Evolutionary conservation across 1,140 invertebrate genomes (phyloP), one percentile per base, ranked within the genome.

Genomic region (Bombus haemorrhoidalis): DNA sequence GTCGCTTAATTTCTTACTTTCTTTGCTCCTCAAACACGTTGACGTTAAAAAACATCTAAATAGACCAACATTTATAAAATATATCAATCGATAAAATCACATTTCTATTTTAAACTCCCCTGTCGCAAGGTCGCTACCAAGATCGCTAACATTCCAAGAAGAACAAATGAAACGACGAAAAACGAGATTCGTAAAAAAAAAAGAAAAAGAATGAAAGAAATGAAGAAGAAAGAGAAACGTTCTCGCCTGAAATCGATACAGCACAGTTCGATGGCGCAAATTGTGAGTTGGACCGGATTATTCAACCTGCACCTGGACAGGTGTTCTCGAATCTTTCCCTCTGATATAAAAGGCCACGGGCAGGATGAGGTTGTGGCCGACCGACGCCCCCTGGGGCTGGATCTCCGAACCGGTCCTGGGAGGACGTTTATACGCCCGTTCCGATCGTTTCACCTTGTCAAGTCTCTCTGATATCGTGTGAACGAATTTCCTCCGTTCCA

Each of bases 361-460:
- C 64, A 69, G 47, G 53, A 47, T 59, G 78, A 78, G 79, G 43
- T 71, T 59, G 77, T 71, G 59, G 76, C 47, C 18, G 66, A 43
- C 15, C 53, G 59, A 71, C 32, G 64, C 59, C 77, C 57, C 53
- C 28, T n/a, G 34, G 59, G 73, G 82, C 71, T 79, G 64, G 53
- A 75, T 89, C 73, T 68, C 76, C 68, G 85, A 87, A 90, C 87
- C 89, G 87, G 89, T 89, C 87, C 88, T 79, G 13, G 47, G 81
- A 87, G 81, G 79, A 89, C 88, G 69, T 90, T 87, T 66, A 73
- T 75, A 81, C 64, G 77, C 59, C 74, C 64, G 53, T 57, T 37
- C 37, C 22, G 81, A 68, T 79, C 69, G 62, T 43, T 47, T 57
- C 64, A 66, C 34, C 53, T 59, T 59, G 69, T 81, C 80, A 81